Evolutionary conservation across 2,113 vertebrate species (phyloP).

Genomic region (Entomyzon cyanotis): DNA sequence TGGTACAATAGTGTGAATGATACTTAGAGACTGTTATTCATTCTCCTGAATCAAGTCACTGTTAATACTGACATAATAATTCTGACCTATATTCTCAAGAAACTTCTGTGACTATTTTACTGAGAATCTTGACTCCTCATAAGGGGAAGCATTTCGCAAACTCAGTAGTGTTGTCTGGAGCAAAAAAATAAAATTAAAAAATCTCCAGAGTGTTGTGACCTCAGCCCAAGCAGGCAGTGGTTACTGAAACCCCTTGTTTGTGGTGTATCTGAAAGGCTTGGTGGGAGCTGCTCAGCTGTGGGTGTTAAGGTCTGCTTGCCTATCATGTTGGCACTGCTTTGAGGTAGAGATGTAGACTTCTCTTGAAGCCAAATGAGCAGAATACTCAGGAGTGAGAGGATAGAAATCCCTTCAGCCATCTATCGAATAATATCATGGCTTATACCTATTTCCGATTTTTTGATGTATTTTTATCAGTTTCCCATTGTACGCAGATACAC

Average conservation of each 20-base stretch:
- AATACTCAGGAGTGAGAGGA: background rate
- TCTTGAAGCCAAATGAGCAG: background rate
- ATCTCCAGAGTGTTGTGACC: background rate
- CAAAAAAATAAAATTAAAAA: background rate
- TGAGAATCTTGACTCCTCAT: background rate
- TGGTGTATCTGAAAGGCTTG: background rate
- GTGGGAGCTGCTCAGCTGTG: background rate
- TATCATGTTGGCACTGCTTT: constrained; percentile 13
- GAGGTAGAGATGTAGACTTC: constrained; percentile 35
- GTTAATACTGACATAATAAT: background rate
- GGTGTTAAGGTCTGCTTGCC: background rate
- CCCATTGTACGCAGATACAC: background rate
- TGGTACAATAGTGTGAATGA: constrained; percentile 1
- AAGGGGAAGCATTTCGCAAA: background rate
- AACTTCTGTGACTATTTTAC: background rate
- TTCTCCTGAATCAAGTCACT: background rate
- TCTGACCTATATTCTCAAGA: background rate
- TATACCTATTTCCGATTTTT: background rate
- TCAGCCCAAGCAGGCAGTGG: background rate
- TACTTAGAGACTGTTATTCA: background rate
- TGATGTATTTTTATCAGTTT: background rate
- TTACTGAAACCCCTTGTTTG: background rate
- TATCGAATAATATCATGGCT: background rate
- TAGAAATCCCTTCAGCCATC: background rate
- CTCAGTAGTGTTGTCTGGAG: background rate